Evolutionary conservation across 1,140 invertebrate genomes (phyloP).

Genomic region (Drosophila orosa): DNA sequence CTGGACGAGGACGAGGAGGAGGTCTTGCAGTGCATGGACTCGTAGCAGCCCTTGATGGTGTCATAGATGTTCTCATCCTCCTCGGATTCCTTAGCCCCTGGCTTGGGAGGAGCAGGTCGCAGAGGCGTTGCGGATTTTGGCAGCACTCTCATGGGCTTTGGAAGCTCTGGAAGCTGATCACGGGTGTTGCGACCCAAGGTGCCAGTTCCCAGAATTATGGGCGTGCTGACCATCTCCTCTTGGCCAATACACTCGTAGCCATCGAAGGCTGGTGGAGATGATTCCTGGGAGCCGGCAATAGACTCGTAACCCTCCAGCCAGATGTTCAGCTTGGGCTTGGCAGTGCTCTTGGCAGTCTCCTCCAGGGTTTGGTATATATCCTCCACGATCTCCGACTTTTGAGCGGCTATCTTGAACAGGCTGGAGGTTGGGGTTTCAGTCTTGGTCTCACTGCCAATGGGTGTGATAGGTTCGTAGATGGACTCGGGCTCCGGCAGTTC

Average conservation of each 20-base stretch:
- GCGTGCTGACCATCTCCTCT: constrained; percentile 23
- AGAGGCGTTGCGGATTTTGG: constrained; percentile 52
- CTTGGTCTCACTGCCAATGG: constrained; percentile 46
- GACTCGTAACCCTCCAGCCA: constrained; percentile 80
- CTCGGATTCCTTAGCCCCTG: constrained; percentile 51
- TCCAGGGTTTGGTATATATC: constrained; percentile 79
- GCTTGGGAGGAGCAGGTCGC: constrained; percentile 62
- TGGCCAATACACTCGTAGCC: constrained; percentile 74
- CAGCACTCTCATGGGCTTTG: constrained; percentile 74
- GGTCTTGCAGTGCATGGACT: constrained; percentile 59
- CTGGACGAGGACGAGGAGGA: constrained; percentile 14
- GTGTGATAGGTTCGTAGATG: constrained; percentile 77
- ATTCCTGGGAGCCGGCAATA: constrained; percentile 68
- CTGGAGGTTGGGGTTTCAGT: constrained; percentile 64
- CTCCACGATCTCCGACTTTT: constrained; percentile 34
- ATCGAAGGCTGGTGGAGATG: constrained; percentile 31
- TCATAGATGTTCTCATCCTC: constrained; percentile 86
- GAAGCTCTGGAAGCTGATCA: constrained; percentile 73
- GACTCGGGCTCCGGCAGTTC: constrained; percentile 35
- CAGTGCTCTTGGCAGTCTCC: constrained; percentile 38
- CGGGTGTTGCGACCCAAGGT: constrained; percentile 71
- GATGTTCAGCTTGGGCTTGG: constrained; percentile 27
- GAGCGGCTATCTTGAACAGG: constrained; percentile 54
- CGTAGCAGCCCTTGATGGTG: constrained; percentile 85
- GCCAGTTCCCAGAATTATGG: constrained; percentile 23